Evolutionary conservation across 1,140 invertebrate species (phyloP).

Genomic region (Mylabris phalerata): DNA sequence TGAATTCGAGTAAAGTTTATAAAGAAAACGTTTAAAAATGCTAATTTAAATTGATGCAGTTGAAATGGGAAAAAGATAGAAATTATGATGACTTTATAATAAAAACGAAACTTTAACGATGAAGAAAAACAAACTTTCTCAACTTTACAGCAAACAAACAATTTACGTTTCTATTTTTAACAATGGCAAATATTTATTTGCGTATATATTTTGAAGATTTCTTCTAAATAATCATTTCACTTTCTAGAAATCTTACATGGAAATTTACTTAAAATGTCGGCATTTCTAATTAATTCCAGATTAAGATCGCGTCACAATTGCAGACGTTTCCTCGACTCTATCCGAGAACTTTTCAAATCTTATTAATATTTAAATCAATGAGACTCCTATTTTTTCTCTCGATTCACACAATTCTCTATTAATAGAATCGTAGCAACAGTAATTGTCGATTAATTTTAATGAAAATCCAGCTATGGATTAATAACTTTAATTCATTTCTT

Average conservation of each 20-base stretch:
- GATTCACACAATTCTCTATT: neutral
- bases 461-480: neutral
- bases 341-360: neutral
- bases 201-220: too few species aligned
- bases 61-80: neutral
- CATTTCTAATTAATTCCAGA: slow-evolving; percentile 4
- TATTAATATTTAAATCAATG: neutral
- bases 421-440: neutral
- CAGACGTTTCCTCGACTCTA: neutral
- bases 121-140: too few species aligned
- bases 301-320: neutral
- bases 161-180: too few species aligned
- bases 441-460: neutral
- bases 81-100: slow-evolving; percentile 5
- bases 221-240: too few species aligned
- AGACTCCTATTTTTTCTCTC: neutral
- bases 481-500: slow-evolving; percentile 1
- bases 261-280: slow-evolving; percentile 12
- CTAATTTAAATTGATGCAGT: slow-evolving; percentile 21
- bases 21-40: slow-evolving; percentile 21
- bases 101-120: neutral
- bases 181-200: too few species aligned
- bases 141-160: too few species aligned
- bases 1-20: slow-evolving; percentile 16
- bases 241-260: neutral